Evolutionary conservation across 2,888 invertebrate species (phyloP).

Genomic region (Deilephila porcellus): DNA sequence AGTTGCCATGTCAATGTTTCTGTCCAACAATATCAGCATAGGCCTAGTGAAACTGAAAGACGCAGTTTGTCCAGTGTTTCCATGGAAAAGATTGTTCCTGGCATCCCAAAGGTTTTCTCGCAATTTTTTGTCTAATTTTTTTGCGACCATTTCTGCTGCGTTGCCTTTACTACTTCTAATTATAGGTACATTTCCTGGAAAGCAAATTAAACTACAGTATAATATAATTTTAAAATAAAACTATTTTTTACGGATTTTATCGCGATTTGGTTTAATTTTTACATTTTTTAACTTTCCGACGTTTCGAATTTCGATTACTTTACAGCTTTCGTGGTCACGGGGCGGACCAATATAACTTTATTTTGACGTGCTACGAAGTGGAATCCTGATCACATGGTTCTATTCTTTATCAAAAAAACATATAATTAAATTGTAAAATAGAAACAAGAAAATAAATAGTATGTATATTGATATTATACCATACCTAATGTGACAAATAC

Average conservation of each 20-base stretch:
- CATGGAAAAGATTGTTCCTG: conserved; percentile 96
- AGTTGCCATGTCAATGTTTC: conserved; percentile 98
- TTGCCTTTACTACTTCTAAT: conserved; percentile 97
- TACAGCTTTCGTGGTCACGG: too few relatives aligned
- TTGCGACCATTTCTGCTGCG: conserved; percentile 99
- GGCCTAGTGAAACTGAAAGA: conserved; percentile 96
- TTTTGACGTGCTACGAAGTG: too few relatives aligned
- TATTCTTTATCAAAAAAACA: too few relatives aligned
- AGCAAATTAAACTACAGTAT: conserved; percentile 14
- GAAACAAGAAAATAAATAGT: background rate
- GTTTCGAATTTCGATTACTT: too few relatives aligned
- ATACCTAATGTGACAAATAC: conserved; percentile 97
- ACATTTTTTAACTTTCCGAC: too few relatives aligned
- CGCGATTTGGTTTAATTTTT: too few relatives aligned
- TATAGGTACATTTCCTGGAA: conserved; percentile 91
- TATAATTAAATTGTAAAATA: too few relatives aligned
- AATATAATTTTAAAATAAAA: conserved; percentile 13
- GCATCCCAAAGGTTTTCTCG: conserved; percentile 98
- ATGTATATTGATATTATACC: background rate
- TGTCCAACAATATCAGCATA: conserved; percentile 94
- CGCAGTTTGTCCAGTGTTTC: conserved; percentile 91
- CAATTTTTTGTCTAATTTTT: conserved; percentile 98
- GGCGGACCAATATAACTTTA: too few relatives aligned
- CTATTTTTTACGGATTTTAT: too few relatives aligned
- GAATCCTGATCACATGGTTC: too few relatives aligned